A percentile compares a stretch with the other conserved stretches of the same genome.
phyloP scores from a whole-genome alignment of 2,888 invertebrate species.

The Chymomyza procnemis region DNA sequence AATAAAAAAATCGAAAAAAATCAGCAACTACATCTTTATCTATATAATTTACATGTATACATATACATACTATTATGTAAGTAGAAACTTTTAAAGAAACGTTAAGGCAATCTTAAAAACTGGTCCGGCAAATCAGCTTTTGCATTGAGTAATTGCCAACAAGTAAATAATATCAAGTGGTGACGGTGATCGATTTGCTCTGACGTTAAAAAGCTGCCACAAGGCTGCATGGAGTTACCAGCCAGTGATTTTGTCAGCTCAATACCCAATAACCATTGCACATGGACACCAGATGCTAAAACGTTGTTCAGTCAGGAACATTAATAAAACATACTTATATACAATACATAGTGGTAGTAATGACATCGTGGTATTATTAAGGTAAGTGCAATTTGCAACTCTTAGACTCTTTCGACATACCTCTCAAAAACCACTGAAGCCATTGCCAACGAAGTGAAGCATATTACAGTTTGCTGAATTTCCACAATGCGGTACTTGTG shows the following conservation, averaged over 20 bases:
- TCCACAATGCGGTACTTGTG: too few relatives aligned
- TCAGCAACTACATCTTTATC: background rate
- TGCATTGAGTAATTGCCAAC: background rate
- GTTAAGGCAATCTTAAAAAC: background rate
- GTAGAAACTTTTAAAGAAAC: background rate
- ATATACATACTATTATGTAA: too few relatives aligned
- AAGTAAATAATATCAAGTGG: background rate
- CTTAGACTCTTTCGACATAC: constrained; percentile 35
- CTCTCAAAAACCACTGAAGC: background rate
- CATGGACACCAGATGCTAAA: too few relatives aligned
- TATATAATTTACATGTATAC: too few relatives aligned
- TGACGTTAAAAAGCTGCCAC: background rate
- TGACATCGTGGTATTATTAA: too few relatives aligned
- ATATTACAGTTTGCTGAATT: constrained; percentile 33
- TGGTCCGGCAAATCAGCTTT: background rate
- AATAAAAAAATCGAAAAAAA: too few relatives aligned
- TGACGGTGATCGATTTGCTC: background rate
- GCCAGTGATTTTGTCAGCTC: background rate
- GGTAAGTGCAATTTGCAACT: constrained; percentile 1
- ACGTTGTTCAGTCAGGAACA: too few relatives aligned
- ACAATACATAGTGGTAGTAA: too few relatives aligned
- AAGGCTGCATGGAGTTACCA: background rate
- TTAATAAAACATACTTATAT: too few relatives aligned
- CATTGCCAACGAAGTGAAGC: constrained; percentile 19
- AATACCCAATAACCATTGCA: background rate